Conservation (phyloP, 1,140 invertebrate species). For the Eueides isabella region DNA sequence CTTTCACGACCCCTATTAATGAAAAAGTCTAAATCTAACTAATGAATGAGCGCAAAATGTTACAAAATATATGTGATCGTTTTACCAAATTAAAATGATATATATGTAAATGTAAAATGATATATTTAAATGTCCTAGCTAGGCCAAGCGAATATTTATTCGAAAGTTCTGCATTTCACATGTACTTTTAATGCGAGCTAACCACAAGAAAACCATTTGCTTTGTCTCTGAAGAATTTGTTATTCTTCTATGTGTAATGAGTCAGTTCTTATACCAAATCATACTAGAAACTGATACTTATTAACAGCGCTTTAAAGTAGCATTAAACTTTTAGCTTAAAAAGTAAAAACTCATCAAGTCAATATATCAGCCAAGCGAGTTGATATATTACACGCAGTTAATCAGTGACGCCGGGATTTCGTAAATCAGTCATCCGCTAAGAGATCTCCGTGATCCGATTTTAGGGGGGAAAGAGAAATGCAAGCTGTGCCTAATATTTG, state of each 20-base stretch:
- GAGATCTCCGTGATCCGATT: slow-evolving; percentile 55
- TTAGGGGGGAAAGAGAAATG: slow-evolving; percentile 51
- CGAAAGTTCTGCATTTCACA: too few relatives aligned
- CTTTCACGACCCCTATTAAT: slow-evolving; percentile 51
- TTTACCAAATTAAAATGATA: slow-evolving; percentile 23
- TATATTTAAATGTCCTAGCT: too few relatives aligned
- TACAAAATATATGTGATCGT: slow-evolving; percentile 11
- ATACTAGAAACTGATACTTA: not conserved
- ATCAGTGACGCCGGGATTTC: slow-evolving; percentile 38
- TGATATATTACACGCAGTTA: slow-evolving; percentile 38
- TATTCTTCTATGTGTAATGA: not conserved
- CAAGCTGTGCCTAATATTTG: slow-evolving; percentile 56
- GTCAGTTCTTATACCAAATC: not conserved
- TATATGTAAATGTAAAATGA: not conserved
- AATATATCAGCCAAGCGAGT: slow-evolving; percentile 27
- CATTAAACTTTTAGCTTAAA: not conserved
- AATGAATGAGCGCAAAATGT: slow-evolving; percentile 48
- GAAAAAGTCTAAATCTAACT: slow-evolving; percentile 45
- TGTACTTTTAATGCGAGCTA: too few relatives aligned
- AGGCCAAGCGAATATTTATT: too few relatives aligned
- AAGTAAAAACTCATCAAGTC: slow-evolving; percentile 8
- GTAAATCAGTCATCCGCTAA: slow-evolving; percentile 67
- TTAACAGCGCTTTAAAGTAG: not conserved
- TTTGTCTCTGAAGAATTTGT: not conserved
- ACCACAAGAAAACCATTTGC: not conserved